Evolutionary conservation across 2,888 invertebrate genomes (phyloP), one percentile per base, ranked within the genome.

Genomic region (Lycophotia porphyrea): DNA sequence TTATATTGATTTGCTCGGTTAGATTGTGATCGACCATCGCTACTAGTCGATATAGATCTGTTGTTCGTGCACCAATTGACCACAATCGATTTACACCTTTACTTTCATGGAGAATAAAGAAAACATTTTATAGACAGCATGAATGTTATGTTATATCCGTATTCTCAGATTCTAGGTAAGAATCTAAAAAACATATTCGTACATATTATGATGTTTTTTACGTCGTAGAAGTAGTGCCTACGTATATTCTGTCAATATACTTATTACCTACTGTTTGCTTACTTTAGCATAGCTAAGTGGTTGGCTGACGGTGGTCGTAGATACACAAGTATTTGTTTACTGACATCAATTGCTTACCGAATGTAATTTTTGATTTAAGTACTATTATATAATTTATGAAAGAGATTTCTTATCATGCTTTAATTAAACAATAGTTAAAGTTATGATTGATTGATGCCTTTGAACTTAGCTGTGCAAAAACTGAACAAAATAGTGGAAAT

Each of bases 241-340:
- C 21, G 52, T 84, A 55, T 71, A 74, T 84, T 80, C 84, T 74
- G 82, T 88, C 77, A 87, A 87, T 79, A 88, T 71, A 81, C 69
- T 68, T 69, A 74, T 64, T 71, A 72, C 73, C 75, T 74, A 39
- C 34, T 82, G 77, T 86, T 83, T 88, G 77, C 78, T 78, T 72
- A 73, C 55, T 68, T 81, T 66, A 73, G 65, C 72, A 68, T 71
- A 49, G 66, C 60, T 80, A 84, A 88, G 79, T 81, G 76, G 69
- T 76, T 67, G 52, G 73, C 61, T 66, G 76, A 80, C 73, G 67
- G 64, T 81, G 55, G 68, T 70, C 64, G 60, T 76, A 79, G 34
- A 83, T 55, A 74, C 49, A 67, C 58, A 67, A 71, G 61, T 86
- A 70, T 67, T 69, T 83, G 70, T 84, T 80, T 34, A 68, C 64